Evolutionary conservation across 2,797 vertebrate genomes (phyloP), one percentile per base, ranked within the genome.

Genomic region (Gadopsis bispinosus): DNA sequence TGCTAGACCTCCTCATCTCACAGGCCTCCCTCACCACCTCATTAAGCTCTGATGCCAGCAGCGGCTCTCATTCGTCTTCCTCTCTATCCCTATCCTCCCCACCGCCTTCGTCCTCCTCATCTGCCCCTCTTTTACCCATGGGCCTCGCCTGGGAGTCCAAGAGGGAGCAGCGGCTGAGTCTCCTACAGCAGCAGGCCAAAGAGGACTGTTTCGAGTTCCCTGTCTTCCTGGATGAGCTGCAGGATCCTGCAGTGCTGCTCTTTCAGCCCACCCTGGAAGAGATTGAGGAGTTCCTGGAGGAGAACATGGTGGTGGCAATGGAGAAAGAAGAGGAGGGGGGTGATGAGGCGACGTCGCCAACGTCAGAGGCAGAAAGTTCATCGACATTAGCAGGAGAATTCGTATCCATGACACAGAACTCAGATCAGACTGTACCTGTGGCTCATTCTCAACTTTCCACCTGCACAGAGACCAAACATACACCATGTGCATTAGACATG

Each of bases 221-320:
- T 0, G 95, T 97, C 35, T 95, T 94, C 61, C 77, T 93, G 17
- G 92, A 94, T 62, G 97, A 97, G 75, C 92, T 96, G 64, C 96
- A 97, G 88, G 97, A 97, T 75, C 94, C 93, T 9, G 84, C 93
- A 0, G 92, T 94, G 5, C 94, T 96, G 65, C 95, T 96, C 73
- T 99, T 99, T 91, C 98, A 99, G 91, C 98, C 98, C 55, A 99
- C 98, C 0, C 93, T 99, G 88, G 98, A 99, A 87, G 98, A 99
- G 93, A 99, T 99, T 1, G 97, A 99, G 92, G 98, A 99, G 90
- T 99, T 99, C 93, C 91, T 99, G 59, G 97, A 99, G 91, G 98
- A 99, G 87, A 99, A 99, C 88, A 99, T 99, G 98, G 94, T 96
- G 67, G 84, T 92, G n/a, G 94, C 95, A 37, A 89, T 94, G 53